phyloP scores from a whole-genome alignment of 2,797 vertebrate genomes.

The Hoplostethus atlanticus region DNA sequence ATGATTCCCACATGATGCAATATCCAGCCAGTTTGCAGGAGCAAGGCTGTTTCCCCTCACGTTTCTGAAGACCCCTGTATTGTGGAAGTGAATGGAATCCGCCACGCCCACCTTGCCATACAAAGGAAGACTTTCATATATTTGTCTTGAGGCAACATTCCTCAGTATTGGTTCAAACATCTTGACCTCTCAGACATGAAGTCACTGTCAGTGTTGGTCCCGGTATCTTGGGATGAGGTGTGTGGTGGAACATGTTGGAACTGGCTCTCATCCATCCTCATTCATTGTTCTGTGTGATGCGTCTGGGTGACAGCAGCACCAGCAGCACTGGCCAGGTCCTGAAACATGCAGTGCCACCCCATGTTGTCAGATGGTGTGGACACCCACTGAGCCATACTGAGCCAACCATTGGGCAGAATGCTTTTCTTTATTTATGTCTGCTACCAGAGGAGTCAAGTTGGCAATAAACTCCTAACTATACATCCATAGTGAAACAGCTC shows the following conservation, averaged over 20 bases:
- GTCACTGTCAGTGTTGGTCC: slow-evolving; percentile 42
- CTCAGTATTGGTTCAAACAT: slow-evolving; percentile 12
- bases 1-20: slow-evolving; percentile 46
- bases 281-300: background rate
- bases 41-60: background rate
- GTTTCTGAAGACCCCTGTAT: background rate
- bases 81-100: slow-evolving; percentile 23
- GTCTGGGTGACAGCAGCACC: background rate
- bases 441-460: background rate
- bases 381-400: slow-evolving; percentile 1
- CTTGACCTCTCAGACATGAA: background rate
- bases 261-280: slow-evolving; percentile 24
- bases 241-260: slow-evolving; percentile 57
- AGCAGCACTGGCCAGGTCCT: background rate
- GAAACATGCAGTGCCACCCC: background rate
- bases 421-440: background rate
- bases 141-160: slow-evolving; percentile 32
- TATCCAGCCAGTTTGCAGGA: slow-evolving; percentile 8
- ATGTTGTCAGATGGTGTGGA: background rate
- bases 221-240: slow-evolving; percentile 17
- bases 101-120: slow-evolving; percentile 18
- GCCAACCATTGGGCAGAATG: background rate
- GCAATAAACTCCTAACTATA: background rate
- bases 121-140: slow-evolving; percentile 16
- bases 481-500: too few relatives aligned